phyloP scores from a whole-genome alignment of 2,797 vertebrate species.

The Sebastes steindachneri region DNA sequence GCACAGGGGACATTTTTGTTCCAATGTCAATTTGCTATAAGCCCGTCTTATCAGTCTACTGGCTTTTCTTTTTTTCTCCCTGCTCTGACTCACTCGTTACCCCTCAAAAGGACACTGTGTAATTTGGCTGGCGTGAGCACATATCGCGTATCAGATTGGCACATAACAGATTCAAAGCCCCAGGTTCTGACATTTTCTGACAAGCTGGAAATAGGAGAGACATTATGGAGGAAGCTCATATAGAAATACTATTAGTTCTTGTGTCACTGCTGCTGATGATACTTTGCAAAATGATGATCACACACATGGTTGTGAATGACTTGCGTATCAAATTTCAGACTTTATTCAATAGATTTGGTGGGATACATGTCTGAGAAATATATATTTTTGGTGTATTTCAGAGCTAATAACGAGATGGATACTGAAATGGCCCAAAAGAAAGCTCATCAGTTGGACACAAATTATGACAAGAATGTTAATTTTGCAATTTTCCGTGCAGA shows the following conservation, averaged over 20 bases:
- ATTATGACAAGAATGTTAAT: slow-evolving; percentile 15
- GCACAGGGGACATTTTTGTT: slow-evolving; percentile 48
- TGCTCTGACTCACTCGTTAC: slow-evolving; percentile 5
- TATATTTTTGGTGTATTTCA: not conserved
- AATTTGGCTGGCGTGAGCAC: slow-evolving; percentile 33
- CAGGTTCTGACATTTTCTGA: slow-evolving; percentile 13
- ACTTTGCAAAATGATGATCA: not conserved
- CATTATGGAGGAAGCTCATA: not conserved
- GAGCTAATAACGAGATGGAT: not conserved
- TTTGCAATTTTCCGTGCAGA: slow-evolving; percentile 11
- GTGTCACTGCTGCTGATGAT: not conserved
- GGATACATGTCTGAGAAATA: not conserved
- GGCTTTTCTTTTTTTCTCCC: not conserved
- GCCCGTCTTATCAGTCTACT: slow-evolving; percentile 41
- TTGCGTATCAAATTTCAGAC: not conserved
- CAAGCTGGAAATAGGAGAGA: not conserved
- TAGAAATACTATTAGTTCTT: not conserved
- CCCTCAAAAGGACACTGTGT: slow-evolving; percentile 39
- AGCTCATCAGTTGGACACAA: not conserved
- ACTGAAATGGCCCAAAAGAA: not conserved
- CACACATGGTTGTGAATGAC: too few relatives aligned
- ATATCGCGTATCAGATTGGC: slow-evolving; percentile 41
- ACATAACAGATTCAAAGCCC: slow-evolving; percentile 25
- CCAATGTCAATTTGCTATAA: slow-evolving; percentile 46
- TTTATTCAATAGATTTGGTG: not conserved